phyloP scores from a whole-genome alignment of 92 coral and sea anemone species.

The Umimayanthus kanabou region DNA sequence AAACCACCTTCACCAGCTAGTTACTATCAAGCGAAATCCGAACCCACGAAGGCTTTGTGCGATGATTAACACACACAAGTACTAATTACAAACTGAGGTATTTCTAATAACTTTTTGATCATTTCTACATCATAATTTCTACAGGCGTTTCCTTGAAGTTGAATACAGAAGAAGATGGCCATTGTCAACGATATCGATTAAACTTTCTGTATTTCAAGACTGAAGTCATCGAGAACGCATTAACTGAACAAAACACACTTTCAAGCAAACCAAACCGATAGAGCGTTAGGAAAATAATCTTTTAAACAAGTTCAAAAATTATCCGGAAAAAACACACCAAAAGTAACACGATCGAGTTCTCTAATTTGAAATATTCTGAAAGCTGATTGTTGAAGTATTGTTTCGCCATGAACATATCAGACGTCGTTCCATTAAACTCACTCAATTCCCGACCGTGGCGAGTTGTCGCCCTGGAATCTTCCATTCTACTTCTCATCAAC shows the following conservation, averaged over 20 bases:
- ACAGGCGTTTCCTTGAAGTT: background rate
- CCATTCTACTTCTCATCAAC: conserved; percentile 60
- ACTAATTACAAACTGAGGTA: background rate
- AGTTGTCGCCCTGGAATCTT: conserved; percentile 49
- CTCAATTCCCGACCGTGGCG: conserved; percentile 42
- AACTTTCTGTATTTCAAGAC: background rate
- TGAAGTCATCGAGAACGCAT: background rate
- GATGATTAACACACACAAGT: background rate
- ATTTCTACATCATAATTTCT: too few species aligned
- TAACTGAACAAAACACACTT: background rate
- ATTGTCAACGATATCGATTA: too few species aligned
- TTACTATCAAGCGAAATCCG: background rate
- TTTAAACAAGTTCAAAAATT: too few species aligned
- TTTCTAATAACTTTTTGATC: too few species aligned
- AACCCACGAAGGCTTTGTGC: background rate
- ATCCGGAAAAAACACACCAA: too few species aligned
- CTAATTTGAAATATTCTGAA: background rate
- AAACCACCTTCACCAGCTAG: background rate
- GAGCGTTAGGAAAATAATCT: background rate
- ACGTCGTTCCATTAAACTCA: background rate
- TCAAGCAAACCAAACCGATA: background rate
- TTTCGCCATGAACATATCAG: conserved; percentile 14
- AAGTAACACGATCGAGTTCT: too few species aligned
- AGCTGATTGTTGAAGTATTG: background rate
- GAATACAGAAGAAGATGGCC: background rate